Evolutionary conservation across 2,888 invertebrate species (phyloP), one percentile per base, ranked within the genome.

Genomic region (Aphidoletes aphidimyza): DNA sequence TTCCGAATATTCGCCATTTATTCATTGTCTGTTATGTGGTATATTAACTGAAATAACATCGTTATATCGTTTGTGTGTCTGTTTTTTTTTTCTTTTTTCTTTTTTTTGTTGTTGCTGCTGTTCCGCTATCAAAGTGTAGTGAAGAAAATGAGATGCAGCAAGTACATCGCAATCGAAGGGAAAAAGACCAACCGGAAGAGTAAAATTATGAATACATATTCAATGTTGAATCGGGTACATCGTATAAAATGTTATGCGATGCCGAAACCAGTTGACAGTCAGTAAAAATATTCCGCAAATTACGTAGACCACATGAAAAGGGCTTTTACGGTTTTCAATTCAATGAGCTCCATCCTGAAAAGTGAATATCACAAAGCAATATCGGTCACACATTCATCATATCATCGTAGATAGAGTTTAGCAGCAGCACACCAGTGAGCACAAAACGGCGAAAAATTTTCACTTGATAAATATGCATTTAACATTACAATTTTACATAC

Each of bases 131-230:
- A 69, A 81, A 81, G n/a, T 19, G 81, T 17, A 81, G n/a, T 37
- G 37, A 81, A 81, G 81, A 81, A 81, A 37, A 81, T 81, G 81
- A 81, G 36, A 81, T 81, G 81, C 81, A 81, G 39, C 37, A 81
- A 78, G n/a, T 36, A 59, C 36, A 78, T 30, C 69, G 69, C 37
- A 59, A 59, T n/a, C n/a, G 6, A 81, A 81, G 36, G 37, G 37
- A 81, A 81, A 81, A 81, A 81, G 22, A 81, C 37, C 81, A 81
- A 81, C 81, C 81, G 81, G 81, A 81, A 81, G n/a, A 81, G 37
- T 81, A 37, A 22, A 81, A 81, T 81, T 36, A 69, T 69, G 69
- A 30, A 69, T 30, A 30, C 14, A 69, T 69, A 69, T 26, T 30
- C 69, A 69, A 69, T 30, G 69, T 69, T n/a, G 69, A 5, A 37